phyloP scores from a whole-genome alignment of 1,140 invertebrate genomes.

The Gryllus bimaculatus region DNA sequence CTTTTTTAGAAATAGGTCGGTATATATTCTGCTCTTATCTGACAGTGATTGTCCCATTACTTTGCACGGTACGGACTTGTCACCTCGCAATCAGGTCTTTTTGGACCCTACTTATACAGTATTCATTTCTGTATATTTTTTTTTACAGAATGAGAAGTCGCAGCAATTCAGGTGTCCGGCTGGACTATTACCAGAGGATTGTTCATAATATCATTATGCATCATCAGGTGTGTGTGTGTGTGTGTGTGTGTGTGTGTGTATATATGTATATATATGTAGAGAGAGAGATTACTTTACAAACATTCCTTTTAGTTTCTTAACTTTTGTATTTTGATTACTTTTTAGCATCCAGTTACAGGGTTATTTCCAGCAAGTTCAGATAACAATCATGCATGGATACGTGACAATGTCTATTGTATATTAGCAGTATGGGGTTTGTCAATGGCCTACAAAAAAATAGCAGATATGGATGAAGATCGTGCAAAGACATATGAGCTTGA shows the following conservation, averaged over 20 bases:
- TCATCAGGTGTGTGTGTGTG: constrained; percentile 51
- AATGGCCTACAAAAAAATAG: constrained; percentile 97
- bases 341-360: constrained; percentile 85
- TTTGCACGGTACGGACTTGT: too few species aligned
- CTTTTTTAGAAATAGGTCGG: too few species aligned
- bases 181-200: constrained; percentile 91
- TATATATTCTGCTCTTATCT: too few species aligned
- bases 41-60: too few species aligned
- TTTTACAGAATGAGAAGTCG: constrained; percentile 64
- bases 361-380: constrained; percentile 76
- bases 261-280: background rate
- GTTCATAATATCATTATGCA: constrained; percentile 85
- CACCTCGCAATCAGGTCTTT: too few species aligned
- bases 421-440: constrained; percentile 95
- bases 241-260: constrained; percentile 10
- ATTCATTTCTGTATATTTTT: too few species aligned
- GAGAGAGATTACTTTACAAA: background rate
- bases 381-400: constrained; percentile 93
- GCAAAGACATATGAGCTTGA: constrained; percentile 97
- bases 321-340: constrained; percentile 23
- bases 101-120: too few species aligned
- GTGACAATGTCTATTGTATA: constrained; percentile 97
- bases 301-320: constrained; percentile 5
- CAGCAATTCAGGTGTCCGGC: constrained; percentile 86
- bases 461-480: constrained; percentile 95